Conservation (phyloP, 2,113 vertebrate genomes). For the Leptosomus discolor region DNA sequence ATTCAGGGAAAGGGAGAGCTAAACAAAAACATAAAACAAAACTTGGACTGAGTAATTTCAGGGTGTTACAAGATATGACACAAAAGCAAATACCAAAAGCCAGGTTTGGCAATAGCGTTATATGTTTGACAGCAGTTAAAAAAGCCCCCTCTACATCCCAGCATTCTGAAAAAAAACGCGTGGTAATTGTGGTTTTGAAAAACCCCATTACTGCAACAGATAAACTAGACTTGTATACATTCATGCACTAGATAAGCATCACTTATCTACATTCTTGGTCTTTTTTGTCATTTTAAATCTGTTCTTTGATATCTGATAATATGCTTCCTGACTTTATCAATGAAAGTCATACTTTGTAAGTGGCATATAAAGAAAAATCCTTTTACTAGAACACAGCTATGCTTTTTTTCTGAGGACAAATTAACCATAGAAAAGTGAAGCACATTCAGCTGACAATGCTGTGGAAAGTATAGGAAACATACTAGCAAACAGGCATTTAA, state of each 20-base stretch:
- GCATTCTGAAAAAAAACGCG: rapidly evolving
- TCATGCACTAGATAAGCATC: background rate
- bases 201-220: background rate
- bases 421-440: background rate
- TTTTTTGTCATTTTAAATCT: background rate
- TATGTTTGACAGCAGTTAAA: background rate
- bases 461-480: background rate
- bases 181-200: background rate
- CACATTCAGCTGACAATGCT: background rate
- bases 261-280: background rate
- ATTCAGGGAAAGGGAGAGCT: background rate
- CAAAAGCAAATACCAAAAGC: background rate
- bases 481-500: background rate
- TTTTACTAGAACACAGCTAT: background rate
- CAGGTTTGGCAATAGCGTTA: background rate
- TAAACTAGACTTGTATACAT: background rate
- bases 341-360: background rate
- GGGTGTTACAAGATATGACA: background rate
- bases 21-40: background rate
- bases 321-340: background rate
- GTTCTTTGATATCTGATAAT: background rate
- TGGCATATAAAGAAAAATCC: background rate
- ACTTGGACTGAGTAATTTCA: background rate
- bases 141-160: background rate
- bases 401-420: background rate